Base-by-base conservation (phyloP, 2,888 invertebrate species). In the Sepioteuthis lessoniana region DNA sequence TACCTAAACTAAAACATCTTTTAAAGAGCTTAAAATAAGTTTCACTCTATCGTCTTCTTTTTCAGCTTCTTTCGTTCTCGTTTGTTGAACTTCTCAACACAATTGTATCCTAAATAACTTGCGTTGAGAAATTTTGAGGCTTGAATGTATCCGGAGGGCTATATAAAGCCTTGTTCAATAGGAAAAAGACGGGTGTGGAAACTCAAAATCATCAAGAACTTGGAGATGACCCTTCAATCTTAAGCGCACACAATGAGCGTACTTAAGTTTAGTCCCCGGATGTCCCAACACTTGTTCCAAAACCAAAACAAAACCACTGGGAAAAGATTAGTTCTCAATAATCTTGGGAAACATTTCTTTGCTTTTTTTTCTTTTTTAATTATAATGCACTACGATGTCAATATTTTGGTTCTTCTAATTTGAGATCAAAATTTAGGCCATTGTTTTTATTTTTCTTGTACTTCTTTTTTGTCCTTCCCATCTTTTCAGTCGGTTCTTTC, bases 221-320 rank as follows among this genome's bases (percentile, higher is more conserved):
- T n/a, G n/a, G 35, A 76, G 76, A n/a, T 76, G 76, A 76, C n/a
- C n/a, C 76, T 76, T 76, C 76, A 13, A 76, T 76, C 76, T 76
- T 35, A 35, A 76, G 76, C n/a, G 13, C 76, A 76, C n/a, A n/a
- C 76, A 76, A n/a, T 76, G 16, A 13, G 13, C n/a, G n/a, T 35
- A 76, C 76, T 76, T 76, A 76, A 76, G 76, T n/a, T 76, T 76
- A n/a, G n/a, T 76, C 76, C 16, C 76, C n/a, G 76, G 76, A 76
- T 35, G 35, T 76, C 76, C n/a, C n/a, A 35, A 76, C 76, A 76
- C 76, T 76, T 76, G n/a, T 76, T n/a, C 76, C 76, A 16, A 35
- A 35, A 35, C n/a, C 16, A 35, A 76, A 76, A 35, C n/a, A 76
- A 76, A n/a, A n/a, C 3, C n/a, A 0, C 35, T 16, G n/a, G 16